Evolutionary conservation across 2,888 invertebrate genomes (phyloP).

Genomic region (Nomada ruficornis): DNA sequence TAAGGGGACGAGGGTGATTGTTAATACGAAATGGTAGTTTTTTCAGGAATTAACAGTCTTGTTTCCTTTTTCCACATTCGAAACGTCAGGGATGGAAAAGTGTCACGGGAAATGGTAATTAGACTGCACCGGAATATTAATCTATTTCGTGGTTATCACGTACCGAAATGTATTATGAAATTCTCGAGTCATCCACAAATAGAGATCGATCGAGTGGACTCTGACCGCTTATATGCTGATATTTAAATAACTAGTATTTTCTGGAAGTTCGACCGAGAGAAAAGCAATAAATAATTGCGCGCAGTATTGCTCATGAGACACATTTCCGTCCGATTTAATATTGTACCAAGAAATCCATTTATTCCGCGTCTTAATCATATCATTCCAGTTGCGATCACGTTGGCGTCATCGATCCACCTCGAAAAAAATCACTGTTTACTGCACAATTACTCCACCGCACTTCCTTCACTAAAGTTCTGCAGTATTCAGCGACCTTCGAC

Average conservation of each 20-base stretch:
- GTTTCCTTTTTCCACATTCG: neutral
- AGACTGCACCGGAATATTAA: constrained; percentile 3
- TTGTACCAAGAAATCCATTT: neutral
- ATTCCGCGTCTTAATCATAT: neutral
- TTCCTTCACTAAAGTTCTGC: neutral
- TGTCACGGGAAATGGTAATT: constrained; percentile 5
- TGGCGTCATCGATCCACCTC: neutral
- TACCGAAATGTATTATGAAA: neutral
- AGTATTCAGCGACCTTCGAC: too few relatives aligned
- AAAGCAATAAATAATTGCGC: too few relatives aligned
- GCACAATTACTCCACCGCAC: neutral
- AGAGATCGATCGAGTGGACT: neutral
- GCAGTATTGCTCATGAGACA: too few relatives aligned
- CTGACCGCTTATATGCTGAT: neutral
- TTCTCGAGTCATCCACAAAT: neutral
- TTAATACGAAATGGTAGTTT: neutral
- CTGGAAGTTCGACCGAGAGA: neutral
- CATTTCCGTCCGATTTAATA: neutral
- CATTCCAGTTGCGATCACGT: neutral
- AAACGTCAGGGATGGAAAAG: neutral
- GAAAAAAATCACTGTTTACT: neutral
- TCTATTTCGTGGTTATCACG: constrained; percentile 25
- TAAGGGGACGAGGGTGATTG: neutral
- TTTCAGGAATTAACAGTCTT: too few relatives aligned
- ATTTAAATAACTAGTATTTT: neutral